phyloP scores from a whole-genome alignment of 2,888 invertebrate species.

The Tribolium freemani region DNA sequence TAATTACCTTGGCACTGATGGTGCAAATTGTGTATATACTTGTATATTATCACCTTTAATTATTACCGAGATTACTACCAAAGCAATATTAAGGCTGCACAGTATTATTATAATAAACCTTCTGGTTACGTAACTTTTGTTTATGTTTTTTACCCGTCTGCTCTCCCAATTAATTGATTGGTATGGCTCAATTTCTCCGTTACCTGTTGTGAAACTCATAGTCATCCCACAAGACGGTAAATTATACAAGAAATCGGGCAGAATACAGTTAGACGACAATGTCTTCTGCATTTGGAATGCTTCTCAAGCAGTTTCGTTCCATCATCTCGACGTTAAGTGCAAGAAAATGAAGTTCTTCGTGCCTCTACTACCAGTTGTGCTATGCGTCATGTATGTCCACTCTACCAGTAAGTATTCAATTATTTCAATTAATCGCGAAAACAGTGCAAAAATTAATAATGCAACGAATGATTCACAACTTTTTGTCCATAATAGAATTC shows the following conservation, averaged over 20 bases:
- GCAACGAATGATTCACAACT: neutral
- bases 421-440: neutral
- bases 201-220: constrained; percentile 32
- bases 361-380: constrained; percentile 2
- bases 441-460: neutral
- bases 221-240: constrained; percentile 39
- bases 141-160: neutral
- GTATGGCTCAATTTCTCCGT: constrained; percentile 15
- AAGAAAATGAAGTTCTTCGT: constrained; percentile 27
- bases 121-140: constrained; percentile 18
- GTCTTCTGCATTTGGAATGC: constrained; percentile 30
- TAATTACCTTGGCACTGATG: constrained; percentile 14
- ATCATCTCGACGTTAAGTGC: neutral
- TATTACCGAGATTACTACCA: constrained; percentile 33
- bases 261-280: constrained; percentile 50
- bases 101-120: constrained; percentile 40
- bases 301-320: constrained; percentile 6
- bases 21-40: constrained; percentile 27
- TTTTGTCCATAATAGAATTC: neutral
- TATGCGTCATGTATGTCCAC: neutral
- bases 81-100: constrained; percentile 35
- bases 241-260: constrained; percentile 43
- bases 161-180: neutral
- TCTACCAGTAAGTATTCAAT: constrained; percentile 13
- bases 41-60: constrained; percentile 24